Evolutionary conservation across 37 sponge, comb jelly and placozoan genomes (phyloP), one percentile per base, ranked within the genome.

Genomic region (Dysidea cf. avara): DNA sequence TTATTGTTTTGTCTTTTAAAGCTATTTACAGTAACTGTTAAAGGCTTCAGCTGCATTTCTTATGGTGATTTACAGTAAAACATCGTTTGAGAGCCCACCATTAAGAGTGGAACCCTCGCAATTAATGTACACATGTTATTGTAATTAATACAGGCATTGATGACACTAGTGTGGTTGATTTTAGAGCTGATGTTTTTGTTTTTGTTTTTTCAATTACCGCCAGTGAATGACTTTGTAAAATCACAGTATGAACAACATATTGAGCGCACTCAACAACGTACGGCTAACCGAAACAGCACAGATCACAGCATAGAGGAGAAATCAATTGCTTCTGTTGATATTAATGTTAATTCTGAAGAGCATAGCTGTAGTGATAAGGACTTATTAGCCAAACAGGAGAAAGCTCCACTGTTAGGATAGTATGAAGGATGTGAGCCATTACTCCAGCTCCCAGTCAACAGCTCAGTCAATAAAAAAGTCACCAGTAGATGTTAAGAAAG

Each of bases 121-220:
- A 30, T 11, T 26, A 63, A 20, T 9, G 32, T n/a, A n/a, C n/a
- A n/a, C 0, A 2, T 7, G n/a, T 58, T 7, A 34, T 72, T 22
- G 18, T 2, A 22, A 67, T 40, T 40, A 5, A 7, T 36, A 2
- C 65, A 89, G 87, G 57, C 54, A 1, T 70, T 92, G 31, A 92
- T 92, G 93, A 49, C 66, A 5, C 14, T 80, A 22, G 52, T 92
- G 36, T 92, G 88, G 88, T 6, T 68, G 1, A 20, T 83, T 0
- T 30, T 88, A 28, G 85, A 92, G 56, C 29, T 87, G 7, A 51
- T 84, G 68, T 77, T 88, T 48, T 35, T 92, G n/a, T n/a, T n/a
- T n/a, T n/a, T n/a, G 0, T 63, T 92, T 52, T 88, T 62, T 46
- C 51, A 80, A 3, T 38, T 84, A 17, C 92, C 92, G 22, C 24